A percentile compares a stretch with the other conserved stretches of the same genome.
These are phyloP conservation scores for Neomonachus schauinslandi DNA, from an alignment of 2,113 vertebrate genomes.

Conservation along the genomic window DNA sequence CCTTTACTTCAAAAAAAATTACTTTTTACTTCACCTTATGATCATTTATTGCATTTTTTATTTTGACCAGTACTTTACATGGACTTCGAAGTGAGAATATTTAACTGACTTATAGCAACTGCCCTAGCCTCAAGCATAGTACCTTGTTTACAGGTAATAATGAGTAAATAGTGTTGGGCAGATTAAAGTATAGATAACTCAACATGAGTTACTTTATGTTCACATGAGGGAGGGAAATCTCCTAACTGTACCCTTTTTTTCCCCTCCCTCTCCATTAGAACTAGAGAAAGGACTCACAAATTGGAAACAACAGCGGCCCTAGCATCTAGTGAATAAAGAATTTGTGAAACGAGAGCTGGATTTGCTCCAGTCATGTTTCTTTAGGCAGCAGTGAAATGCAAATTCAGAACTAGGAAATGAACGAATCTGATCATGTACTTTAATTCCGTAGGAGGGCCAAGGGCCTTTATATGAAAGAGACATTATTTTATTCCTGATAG, in stretches of 20 bases:
- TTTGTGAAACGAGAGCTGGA: not conserved
- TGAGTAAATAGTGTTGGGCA: not conserved
- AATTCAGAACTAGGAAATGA: not conserved
- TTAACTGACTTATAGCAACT: not conserved
- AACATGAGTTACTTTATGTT: not conserved
- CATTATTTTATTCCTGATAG: not conserved
- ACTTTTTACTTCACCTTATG: slow-evolving; percentile 3
- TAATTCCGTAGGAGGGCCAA: not conserved
- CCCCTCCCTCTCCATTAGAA: not conserved
- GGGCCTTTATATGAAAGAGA: not conserved
- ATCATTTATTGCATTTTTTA: not conserved
- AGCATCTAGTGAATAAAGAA: not conserved
- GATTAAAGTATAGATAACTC: not conserved
- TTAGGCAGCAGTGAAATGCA: not conserved
- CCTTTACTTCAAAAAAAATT: not conserved
- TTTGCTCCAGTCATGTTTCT: not conserved
- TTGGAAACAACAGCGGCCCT: not conserved
- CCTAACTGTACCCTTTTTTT: not conserved
- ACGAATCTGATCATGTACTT: not conserved
- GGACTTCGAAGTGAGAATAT: not conserved
- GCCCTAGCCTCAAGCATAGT: not conserved
- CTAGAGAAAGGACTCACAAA: not conserved
- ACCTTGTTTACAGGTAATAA: not conserved
- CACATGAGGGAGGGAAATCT: not conserved
- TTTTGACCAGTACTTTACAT: not conserved